A percentile compares a stretch with the other conserved stretches of the same genome.
Conservation (phyloP, 2,113 vertebrate species). For the Uria aalge region DNA sequence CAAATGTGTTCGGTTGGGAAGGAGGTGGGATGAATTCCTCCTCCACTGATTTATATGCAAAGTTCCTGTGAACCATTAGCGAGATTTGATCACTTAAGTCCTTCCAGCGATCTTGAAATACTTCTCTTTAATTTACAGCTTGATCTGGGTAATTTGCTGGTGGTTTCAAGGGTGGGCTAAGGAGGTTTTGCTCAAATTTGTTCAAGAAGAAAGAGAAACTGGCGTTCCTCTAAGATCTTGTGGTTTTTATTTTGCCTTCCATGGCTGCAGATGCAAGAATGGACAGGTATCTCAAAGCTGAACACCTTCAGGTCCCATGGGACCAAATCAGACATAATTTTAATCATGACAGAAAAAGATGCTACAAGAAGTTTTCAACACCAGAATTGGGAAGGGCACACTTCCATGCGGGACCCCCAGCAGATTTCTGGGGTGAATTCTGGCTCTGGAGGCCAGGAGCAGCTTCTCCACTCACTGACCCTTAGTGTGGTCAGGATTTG, state of each 20-base stretch:
- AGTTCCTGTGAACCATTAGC: background rate
- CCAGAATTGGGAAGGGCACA: background rate
- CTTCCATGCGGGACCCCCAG: background rate
- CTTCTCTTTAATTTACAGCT: background rate
- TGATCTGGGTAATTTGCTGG: background rate
- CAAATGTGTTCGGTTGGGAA: background rate
- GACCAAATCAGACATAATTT: background rate
- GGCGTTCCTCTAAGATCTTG: background rate
- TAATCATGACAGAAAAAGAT: background rate
- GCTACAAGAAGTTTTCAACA: background rate
- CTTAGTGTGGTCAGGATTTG: background rate
- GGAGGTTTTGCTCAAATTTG: background rate
- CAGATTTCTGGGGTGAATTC: background rate
- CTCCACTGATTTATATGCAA: background rate
- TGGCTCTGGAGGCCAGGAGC: background rate
- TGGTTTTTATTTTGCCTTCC: background rate
- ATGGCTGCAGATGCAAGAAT: background rate
- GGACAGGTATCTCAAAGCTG: background rate
- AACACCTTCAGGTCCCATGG: background rate
- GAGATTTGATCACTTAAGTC: background rate
- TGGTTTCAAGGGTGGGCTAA: background rate
- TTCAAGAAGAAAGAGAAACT: background rate
- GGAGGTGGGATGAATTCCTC: background rate
- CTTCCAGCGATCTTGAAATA: background rate
- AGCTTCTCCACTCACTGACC: background rate